Evolutionary conservation across 2,888 invertebrate species (phyloP).

Genomic region (Cataglyphis cursor): DNA sequence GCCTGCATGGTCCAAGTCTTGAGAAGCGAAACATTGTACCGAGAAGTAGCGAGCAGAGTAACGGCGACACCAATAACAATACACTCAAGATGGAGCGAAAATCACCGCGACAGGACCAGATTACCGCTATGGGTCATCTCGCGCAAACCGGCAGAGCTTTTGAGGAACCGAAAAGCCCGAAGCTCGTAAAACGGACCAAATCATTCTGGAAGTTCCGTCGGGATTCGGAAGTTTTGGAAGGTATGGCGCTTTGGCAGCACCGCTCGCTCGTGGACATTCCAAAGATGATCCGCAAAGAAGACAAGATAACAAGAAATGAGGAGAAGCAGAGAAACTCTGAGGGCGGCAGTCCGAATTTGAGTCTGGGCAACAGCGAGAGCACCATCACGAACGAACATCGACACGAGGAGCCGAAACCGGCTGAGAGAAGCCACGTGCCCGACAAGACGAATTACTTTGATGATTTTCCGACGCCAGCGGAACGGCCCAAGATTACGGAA

Average conservation of each 20-base stretch:
- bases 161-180: slow-evolving; percentile 87
- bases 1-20: slow-evolving; percentile 42
- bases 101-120: slow-evolving; percentile 86
- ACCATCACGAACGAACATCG: slow-evolving; percentile 82
- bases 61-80: slow-evolving; percentile 82
- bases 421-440: slow-evolving; percentile 83
- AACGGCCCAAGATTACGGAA: slow-evolving; percentile 82
- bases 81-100: slow-evolving; percentile 86
- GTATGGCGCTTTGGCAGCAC: slow-evolving; percentile 96
- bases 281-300: slow-evolving; percentile 88
- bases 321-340: slow-evolving; percentile 73
- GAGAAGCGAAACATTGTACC: slow-evolving; percentile 63
- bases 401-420: slow-evolving; percentile 82
- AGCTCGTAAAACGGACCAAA: slow-evolving; percentile 92
- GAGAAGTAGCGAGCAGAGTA: slow-evolving; percentile 76
- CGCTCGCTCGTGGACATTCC: slow-evolving; percentile 93
- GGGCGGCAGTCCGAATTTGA: slow-evolving; percentile 69
- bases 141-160: slow-evolving; percentile 80
- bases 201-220: slow-evolving; percentile 95
- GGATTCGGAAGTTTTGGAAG: slow-evolving; percentile 92
- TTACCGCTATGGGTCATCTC: slow-evolving; percentile 79
- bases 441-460: slow-evolving; percentile 83
- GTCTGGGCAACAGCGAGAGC: slow-evolving; percentile 80
- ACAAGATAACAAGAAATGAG: slow-evolving; percentile 84
- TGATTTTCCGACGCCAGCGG: slow-evolving; percentile 85